Percentiles rank a stretch among this genome's conserved stretches.
Evolutionary conservation across 1,140 invertebrate genomes (phyloP).

Genomic region (Trissolcus basalis): DNA sequence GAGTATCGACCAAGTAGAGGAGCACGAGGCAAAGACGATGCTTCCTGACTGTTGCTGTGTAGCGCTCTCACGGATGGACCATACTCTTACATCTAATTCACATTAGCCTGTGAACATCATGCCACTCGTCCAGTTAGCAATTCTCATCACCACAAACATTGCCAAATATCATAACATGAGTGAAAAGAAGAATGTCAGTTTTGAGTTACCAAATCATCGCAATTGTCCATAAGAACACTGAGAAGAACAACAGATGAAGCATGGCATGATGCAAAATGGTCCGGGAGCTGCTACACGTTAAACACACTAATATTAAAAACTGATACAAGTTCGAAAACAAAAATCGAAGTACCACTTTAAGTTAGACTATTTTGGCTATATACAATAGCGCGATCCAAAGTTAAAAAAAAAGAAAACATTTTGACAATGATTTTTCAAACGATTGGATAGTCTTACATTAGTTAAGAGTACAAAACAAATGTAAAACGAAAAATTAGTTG

Average conservation of each 20-base stretch:
- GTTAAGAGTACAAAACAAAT: slow-evolving; percentile 38
- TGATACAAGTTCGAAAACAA: slow-evolving; percentile 41
- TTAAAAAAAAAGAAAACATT: slow-evolving; percentile 13
- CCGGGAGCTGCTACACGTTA: slow-evolving; percentile 74
- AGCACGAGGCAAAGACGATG: slow-evolving; percentile 87
- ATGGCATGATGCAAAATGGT: slow-evolving; percentile 67
- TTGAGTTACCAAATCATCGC: slow-evolving; percentile 31
- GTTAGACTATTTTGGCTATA: slow-evolving; percentile 30
- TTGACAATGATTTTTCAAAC: slow-evolving; percentile 42
- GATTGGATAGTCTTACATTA: slow-evolving; percentile 38
- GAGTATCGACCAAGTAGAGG: slow-evolving; percentile 93
- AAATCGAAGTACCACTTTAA: slow-evolving; percentile 38
- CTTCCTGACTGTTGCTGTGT: slow-evolving; percentile 98
- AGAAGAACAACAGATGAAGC: slow-evolving; percentile 32
- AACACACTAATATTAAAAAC: slow-evolving; percentile 20
- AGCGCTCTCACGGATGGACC: slow-evolving; percentile 97
- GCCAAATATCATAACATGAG: slow-evolving; percentile 16
- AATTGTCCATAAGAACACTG: slow-evolving; percentile 22
- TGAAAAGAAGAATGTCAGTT: slow-evolving; percentile 16
- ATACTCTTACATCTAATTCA: slow-evolving; percentile 82
- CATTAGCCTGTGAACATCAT: slow-evolving; percentile 64
- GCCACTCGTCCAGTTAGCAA: slow-evolving; percentile 62
- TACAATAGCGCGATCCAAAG: slow-evolving; percentile 6
- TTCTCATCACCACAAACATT: slow-evolving; percentile 36
- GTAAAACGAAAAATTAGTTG: slow-evolving; percentile 25